Base-by-base conservation (phyloP, 2,888 invertebrate species). In the Drosophila quinaria region DNA sequence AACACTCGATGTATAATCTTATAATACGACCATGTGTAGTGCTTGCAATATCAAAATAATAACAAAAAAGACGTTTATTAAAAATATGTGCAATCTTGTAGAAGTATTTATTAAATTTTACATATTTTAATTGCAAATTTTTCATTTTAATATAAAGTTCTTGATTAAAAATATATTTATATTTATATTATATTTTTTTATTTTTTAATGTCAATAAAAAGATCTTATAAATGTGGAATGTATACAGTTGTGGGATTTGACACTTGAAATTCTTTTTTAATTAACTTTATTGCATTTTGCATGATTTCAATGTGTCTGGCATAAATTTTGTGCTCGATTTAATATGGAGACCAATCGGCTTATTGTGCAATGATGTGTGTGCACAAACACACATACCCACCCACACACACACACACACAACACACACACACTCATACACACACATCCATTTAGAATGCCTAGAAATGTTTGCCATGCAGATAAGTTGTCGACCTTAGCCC, bases 401-500 rank as follows among this genome's bases (percentile, higher is more conserved):
- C 50, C 73, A 65, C 52, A 22, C 46, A 29, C 52, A 51, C 52
- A 19, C 46, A 29, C 49, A 31, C 50, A 41, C 42, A 31, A 44
- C 46, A 50, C 46, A 51, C 62, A 56, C 22, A 49, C 52, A 25
- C 46, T 29, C 49, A 31, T 46, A 44, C 46, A 50, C 46, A 51
- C 62, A 56, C 22, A 49, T 61, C 25, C 60, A 63, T 64, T 56
- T 59, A 13, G 80, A 76, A 70, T 71, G 70, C 69, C 66, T 74
- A 74, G 70, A 70, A 81, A 74, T 71, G 78, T 80, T 70, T 71
- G 70, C 68, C 71, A 84, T 81, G 85, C 74, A 84, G 81, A 87
- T 81, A 80, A 74, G 74, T 87, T 87, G 71, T 49, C 80, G 90
- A 86, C 86, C 86, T 89, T 86, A 75, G 90, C 89, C 89, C 87